Evolutionary conservation across 2,113 vertebrate species (phyloP), one percentile per base, ranked within the genome.

Genomic region (Xiphorhynchus elegans): DNA sequence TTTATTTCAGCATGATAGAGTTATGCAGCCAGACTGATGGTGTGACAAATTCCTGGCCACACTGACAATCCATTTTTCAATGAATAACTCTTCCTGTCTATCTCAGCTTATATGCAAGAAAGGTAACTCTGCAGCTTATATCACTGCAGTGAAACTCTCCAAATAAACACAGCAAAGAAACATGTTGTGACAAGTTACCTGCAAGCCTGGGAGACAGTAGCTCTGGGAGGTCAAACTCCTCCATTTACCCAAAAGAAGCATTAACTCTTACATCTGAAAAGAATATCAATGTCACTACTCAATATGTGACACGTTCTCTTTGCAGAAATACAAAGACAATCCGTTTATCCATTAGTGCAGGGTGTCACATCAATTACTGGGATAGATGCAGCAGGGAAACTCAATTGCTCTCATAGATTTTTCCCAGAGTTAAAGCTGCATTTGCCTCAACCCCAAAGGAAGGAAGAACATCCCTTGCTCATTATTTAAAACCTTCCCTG

Each of bases 221-320:
- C 83, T 90, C 79, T 88, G 56, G 26, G 75, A 92, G 93, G 93
- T 97, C 90, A 96, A 74, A 86, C 91, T 56, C 77, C 39, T 85
- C 50, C 21, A 11, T 91, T 97, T 93, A 85, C 40, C 55, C 6
- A 1, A 90, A 96, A 95, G 78, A 96, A 95, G 75, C 28, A 84
- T 89, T 92, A 94, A 87, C 66, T 94, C 93, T 87, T 89, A 76
- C 53, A 93, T 96, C 89, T 94, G 91, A 73, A 93, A 91, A 88
- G 85, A 96, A 84, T 94, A 94, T 96, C 92, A 92, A 94, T 95
- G 95, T 88, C 95, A 73, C 81, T 75, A 56, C 83, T 95, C 95
- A 93, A 93, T 95, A 96, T 83, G 67, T 75, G 78, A 96, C 92
- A 91, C 78, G 20, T 93, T 94, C 64, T 81, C 87, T 91, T 81